These are phyloP conservation scores for Tholera decimalis DNA, from an alignment of 2,888 invertebrate genomes.

Conservation along the genomic window DNA sequence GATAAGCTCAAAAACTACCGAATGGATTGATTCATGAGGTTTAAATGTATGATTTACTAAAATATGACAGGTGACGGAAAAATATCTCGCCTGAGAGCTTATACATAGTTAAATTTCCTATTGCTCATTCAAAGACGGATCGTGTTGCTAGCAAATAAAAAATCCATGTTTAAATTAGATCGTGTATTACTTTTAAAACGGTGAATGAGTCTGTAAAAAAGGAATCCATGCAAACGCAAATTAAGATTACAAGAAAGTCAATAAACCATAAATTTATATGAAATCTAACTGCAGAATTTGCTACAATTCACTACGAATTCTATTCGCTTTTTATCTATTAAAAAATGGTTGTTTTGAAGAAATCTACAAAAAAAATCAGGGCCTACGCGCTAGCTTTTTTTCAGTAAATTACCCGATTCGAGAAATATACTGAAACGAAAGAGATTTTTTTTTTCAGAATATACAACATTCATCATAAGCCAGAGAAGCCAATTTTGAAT, in stretches of 20 bases:
- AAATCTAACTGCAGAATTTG: slow-evolving; percentile 6
- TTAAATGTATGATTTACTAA: no score
- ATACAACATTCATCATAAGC: slow-evolving; percentile 57
- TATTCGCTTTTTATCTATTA: neutral
- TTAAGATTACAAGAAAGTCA: neutral
- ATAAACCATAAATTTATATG: slow-evolving; percentile 6
- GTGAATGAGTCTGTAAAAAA: neutral
- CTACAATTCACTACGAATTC: slow-evolving; percentile 6
- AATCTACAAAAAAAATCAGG: slow-evolving; percentile 6
- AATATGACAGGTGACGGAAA: no score
- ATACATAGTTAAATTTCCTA: no score
- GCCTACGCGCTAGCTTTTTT: neutral
- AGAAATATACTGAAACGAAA: neutral
- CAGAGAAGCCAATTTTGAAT: slow-evolving; percentile 61
- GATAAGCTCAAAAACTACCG: no score
- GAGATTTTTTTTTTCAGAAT: slow-evolving; percentile 3
- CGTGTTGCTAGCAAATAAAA: no score
- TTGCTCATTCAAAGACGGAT: no score
- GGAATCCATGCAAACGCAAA: no score
- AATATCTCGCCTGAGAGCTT: no score
- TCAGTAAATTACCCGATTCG: neutral
- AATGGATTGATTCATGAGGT: no score
- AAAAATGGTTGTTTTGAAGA: slow-evolving; percentile 2
- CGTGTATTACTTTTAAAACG: neutral
- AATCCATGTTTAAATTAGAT: neutral